Evolutionary conservation across 2,888 invertebrate genomes (phyloP).

Genomic region (Trisateles emortualis): DNA sequence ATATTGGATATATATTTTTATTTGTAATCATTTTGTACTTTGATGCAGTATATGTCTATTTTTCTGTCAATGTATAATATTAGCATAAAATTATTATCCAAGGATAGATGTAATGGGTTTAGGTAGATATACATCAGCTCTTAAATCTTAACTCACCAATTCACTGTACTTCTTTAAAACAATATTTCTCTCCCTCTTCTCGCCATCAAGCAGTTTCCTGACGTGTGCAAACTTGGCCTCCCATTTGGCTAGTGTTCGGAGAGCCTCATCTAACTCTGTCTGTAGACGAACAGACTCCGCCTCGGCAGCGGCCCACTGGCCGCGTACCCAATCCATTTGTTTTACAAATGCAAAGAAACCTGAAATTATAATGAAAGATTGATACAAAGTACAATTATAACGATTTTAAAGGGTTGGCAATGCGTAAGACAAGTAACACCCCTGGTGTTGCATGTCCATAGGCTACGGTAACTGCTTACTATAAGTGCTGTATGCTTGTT

Average conservation of each 20-base stretch:
- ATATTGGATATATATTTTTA: too few relatives aligned
- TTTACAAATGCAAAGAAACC: constrained; percentile 92
- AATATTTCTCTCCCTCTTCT: constrained; percentile 90
- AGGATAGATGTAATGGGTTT: too few relatives aligned
- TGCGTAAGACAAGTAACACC: too few relatives aligned
- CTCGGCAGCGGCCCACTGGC: constrained; percentile 90
- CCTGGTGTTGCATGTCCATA: too few relatives aligned
- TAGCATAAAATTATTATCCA: too few relatives aligned
- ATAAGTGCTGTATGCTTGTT: too few relatives aligned
- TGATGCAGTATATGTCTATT: too few relatives aligned
- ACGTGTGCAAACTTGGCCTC: constrained; percentile 94
- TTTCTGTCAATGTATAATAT: too few relatives aligned
- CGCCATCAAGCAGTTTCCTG: constrained; percentile 92
- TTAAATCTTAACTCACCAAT: constrained; percentile 81
- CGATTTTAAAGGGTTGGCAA: too few relatives aligned
- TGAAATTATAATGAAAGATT: constrained; percentile 63
- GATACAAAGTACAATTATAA: too few relatives aligned
- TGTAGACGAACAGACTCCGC: constrained; percentile 91
- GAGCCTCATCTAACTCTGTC: constrained; percentile 89
- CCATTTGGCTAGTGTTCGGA: constrained; percentile 90
- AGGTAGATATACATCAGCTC: background rate
- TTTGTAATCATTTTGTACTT: too few relatives aligned
- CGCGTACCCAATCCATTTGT: constrained; percentile 90
- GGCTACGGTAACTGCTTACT: too few relatives aligned
- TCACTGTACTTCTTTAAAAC: constrained; percentile 91